These are phyloP conservation scores for Anguilla anguilla DNA, from an alignment of 2,797 vertebrate species.

Conservation along the genomic window DNA sequence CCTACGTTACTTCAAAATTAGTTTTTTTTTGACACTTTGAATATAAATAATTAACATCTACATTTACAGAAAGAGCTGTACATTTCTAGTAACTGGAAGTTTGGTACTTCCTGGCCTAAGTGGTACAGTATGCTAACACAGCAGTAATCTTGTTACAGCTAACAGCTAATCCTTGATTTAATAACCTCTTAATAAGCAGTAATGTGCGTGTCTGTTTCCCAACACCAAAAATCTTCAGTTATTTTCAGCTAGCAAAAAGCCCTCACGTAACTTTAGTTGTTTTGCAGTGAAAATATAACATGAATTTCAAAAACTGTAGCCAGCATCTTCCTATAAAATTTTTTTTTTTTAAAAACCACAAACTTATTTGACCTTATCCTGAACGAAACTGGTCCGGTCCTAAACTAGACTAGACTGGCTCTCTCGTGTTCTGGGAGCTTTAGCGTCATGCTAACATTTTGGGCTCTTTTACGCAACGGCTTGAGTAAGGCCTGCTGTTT, in stretches of 20 bases:
- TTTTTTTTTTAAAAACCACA: neutral
- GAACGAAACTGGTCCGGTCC: neutral
- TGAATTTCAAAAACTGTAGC: neutral
- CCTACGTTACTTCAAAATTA: neutral
- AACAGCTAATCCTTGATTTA: neutral
- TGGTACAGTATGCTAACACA: neutral
- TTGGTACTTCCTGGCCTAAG: neutral
- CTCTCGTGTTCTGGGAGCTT: neutral
- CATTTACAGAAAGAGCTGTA: neutral
- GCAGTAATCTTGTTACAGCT: constrained; percentile 27
- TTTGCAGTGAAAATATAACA: neutral
- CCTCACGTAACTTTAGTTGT: neutral
- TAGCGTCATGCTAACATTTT: neutral
- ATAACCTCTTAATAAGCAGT: constrained; percentile 3
- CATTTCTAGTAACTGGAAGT: neutral
- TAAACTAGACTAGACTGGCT: neutral
- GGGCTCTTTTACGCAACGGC: neutral
- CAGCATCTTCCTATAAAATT: neutral
- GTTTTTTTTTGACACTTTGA: neutral
- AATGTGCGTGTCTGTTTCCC: neutral
- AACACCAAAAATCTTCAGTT: neutral
- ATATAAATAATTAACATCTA: neutral
- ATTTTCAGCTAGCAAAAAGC: neutral
- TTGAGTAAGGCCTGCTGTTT: neutral
- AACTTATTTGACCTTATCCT: constrained; percentile 11